Percentiles rank a stretch among this genome's conserved stretches.
Conservation (phyloP, 2,888 invertebrate genomes). For the Tricholauxania praeusta region DNA sequence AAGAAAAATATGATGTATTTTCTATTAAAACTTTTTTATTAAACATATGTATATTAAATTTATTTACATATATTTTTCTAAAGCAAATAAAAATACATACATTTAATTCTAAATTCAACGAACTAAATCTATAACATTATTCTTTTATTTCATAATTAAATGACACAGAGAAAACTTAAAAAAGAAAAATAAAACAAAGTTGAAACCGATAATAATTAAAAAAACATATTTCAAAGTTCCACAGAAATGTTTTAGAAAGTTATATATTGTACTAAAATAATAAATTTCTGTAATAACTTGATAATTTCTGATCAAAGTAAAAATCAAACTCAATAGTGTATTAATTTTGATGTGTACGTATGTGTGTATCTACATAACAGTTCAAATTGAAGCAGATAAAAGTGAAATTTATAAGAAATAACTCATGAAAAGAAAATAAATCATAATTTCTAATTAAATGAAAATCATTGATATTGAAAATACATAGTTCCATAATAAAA, state of each 20-base stretch:
- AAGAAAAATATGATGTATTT: slow-evolving; percentile 11
- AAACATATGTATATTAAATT: slow-evolving; percentile 42
- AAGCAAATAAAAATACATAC: slow-evolving; percentile 14
- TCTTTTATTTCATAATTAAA: slow-evolving; percentile 10
- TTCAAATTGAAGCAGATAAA: slow-evolving; percentile 11
- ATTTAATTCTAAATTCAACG: slow-evolving; percentile 23
- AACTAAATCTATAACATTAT: slow-evolving; percentile 11
- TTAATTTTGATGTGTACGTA: slow-evolving; percentile 10
- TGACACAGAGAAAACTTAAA: neutral
- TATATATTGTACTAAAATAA: slow-evolving; percentile 46
- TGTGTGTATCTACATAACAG: slow-evolving; percentile 10
- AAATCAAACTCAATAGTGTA: neutral
- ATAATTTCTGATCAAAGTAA: slow-evolving; percentile 39
- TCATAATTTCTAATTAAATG: neutral
- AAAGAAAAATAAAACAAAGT: slow-evolving; percentile 37
- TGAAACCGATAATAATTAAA: slow-evolving; percentile 11
- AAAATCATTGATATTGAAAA: neutral
- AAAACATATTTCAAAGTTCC: slow-evolving; percentile 43
- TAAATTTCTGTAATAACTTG: slow-evolving; percentile 44
- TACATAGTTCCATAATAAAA: no score
- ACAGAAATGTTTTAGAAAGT: slow-evolving; percentile 42
- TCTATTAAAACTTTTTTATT: slow-evolving; percentile 46
- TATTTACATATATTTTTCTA: slow-evolving; percentile 29
- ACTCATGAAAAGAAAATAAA: neutral
- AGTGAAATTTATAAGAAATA: slow-evolving; percentile 19